Base-by-base conservation (phyloP, 2,113 vertebrate species). In the Pelmatolapia mariae region DNA sequence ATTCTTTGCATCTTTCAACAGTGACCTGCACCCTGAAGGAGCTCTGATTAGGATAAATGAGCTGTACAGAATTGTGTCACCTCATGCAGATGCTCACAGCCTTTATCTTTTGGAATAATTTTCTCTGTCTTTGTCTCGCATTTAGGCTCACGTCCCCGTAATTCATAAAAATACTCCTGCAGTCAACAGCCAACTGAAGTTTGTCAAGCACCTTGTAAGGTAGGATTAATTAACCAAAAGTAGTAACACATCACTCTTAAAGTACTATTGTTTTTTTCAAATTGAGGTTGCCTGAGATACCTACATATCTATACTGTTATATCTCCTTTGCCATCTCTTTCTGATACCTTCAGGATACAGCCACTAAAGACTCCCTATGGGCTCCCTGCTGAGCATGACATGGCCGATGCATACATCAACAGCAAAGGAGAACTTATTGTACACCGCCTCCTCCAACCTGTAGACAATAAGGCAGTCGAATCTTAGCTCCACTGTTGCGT, bases 121-220 rank as follows among this genome's bases (percentile, higher is more conserved):
- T 40, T 80, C 12, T 22, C 15, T 90, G 43, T 86, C 47, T 87
- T 83, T 93, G 0, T 54, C 4, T 10, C 52, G 4, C 29, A n/a
- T 82, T 2, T 43, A 99, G 99, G 95, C 96, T 1, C 95, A 98
- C 36, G 89, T 87, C 7, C 97, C 98, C 26, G 95, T 96, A 56
- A 96, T 99, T 83, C 98, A 99, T 92, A 99, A 99, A 96, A 99
- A 99, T 71, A 99, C 97, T 83, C 97, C 97, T 71, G 96, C 98
- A 1, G 97, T 99, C 90, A 99, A 99, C 76, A 91, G 85, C 86
- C 98, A 91, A 53, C 94, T 99, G 87, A 99, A 99, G 93, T 91
- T 97, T 53, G 87, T 99, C 86, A 99, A 99, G 90, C 99, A 99
- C 89, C 97, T 99, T 79, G 95, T 99, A 76, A 98, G 97, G 98